Base-by-base conservation (phyloP, 2,888 invertebrate species). In the Chorisops tibialis region DNA sequence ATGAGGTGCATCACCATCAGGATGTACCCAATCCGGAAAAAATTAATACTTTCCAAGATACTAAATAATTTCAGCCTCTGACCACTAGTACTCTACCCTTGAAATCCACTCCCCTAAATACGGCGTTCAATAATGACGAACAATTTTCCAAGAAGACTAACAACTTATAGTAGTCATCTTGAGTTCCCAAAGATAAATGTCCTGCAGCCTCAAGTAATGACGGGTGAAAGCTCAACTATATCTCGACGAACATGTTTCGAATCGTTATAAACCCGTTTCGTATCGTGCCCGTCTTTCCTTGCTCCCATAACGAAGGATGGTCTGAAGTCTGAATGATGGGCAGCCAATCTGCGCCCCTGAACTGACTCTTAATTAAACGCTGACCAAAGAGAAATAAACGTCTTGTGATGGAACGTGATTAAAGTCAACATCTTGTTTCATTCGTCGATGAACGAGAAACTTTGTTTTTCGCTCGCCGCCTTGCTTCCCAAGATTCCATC, bases 321-420 rank as follows among this genome's bases (percentile, higher is more conserved):
- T 56, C n/a, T n/a, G 45, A 56, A 56, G 56, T 9, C 56, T 56
- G 56, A 56, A 59, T 59, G 48, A 59, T 59, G 39, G 59, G 47
- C 47, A 59, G 59, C 48, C 59, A 59, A 59, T 59, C 59, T 48
- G 59, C 59, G 63, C 59, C 61, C 65, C 63, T 65, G 65, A 63
- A 63, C 61, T 65, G 65, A 65, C 65, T 65, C 63, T 63, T 65
- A 65, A 65, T 65, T 65, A 65, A 65, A 65, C 63, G 65, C 63
- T 63, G 65, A 65, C 61, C 63, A 61, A 64, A 63, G 62, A 62
- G 61, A 62, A 60, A 62, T 63, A 63, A 61, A 63, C 66, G 63
- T 65, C 65, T 65, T 65, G 59, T 63, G 63, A 64, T 63, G 65
- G 64, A 62, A 67, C 66, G 66, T 67, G 66, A 67, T 67, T 65